These are phyloP conservation scores for Amniataba percoides DNA, from an alignment of 2,797 vertebrate species.

Conservation along the genomic window DNA sequence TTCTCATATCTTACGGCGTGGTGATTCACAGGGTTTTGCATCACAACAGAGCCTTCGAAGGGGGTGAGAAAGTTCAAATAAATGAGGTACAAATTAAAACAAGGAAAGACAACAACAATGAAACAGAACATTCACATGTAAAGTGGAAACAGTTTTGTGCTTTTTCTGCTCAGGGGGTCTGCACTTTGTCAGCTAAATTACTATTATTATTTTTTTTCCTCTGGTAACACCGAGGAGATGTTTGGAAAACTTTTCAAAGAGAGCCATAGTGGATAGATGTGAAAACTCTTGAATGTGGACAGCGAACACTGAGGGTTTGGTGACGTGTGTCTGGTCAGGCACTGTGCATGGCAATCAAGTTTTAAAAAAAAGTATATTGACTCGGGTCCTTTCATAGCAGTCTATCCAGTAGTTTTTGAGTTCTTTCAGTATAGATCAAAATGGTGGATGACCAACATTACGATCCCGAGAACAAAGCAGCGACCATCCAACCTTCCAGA, in stretches of 20 bases:
- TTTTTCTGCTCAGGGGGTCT: background rate
- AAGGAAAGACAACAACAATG: background rate
- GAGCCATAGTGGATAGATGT: background rate
- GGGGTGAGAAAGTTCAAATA: slow-evolving; percentile 18
- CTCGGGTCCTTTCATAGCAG: background rate
- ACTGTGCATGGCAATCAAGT: background rate
- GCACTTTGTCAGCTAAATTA: background rate
- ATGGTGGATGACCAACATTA: too few species aligned
- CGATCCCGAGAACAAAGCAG: too few species aligned
- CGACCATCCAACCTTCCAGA: too few species aligned
- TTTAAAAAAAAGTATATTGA: background rate
- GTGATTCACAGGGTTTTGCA: slow-evolving; percentile 13
- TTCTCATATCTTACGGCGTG: background rate
- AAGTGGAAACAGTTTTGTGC: background rate
- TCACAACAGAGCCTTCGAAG: background rate
- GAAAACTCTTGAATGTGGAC: background rate
- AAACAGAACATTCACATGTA: background rate
- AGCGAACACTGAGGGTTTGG: background rate
- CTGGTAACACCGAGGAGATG: too few species aligned
- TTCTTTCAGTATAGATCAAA: too few species aligned
- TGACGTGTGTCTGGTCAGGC: too few species aligned
- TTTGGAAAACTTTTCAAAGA: background rate
- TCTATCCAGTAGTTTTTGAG: background rate
- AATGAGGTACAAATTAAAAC: slow-evolving; percentile 21
- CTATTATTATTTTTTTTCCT: too few species aligned